These are phyloP conservation scores for Agrilus biguttatus DNA, from an alignment of 2,888 invertebrate species.

Conservation along the genomic window DNA sequence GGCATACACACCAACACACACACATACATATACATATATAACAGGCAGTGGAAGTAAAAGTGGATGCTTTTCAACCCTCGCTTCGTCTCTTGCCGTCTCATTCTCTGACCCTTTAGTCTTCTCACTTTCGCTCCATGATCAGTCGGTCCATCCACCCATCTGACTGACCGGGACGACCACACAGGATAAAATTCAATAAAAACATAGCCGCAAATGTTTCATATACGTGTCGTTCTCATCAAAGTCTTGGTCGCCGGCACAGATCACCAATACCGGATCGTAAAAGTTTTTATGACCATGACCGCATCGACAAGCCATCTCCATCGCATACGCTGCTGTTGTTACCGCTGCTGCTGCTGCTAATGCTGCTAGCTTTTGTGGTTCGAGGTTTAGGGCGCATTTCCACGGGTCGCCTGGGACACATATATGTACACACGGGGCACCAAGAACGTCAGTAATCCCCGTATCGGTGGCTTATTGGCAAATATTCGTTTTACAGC, in stretches of 20 bases:
- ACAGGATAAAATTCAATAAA: constrained; percentile 4
- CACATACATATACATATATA: no score
- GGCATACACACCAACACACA: no score
- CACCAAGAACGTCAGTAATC: constrained; percentile 9
- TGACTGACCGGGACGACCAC: no score
- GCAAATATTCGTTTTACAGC: constrained; percentile 4
- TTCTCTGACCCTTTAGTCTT: no score
- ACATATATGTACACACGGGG: constrained; percentile 5
- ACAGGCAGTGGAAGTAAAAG: no score
- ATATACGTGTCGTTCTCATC: constrained; percentile 11
- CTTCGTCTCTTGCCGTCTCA: no score
- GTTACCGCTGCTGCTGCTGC: not conserved
- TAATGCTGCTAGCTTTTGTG: constrained; percentile 6
- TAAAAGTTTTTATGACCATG: constrained; percentile 18
- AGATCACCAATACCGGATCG: constrained; percentile 20
- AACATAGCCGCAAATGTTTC: constrained; percentile 10
- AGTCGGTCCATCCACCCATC: no score
- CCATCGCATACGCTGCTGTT: constrained; percentile 9
- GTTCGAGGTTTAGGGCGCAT: constrained; percentile 5
- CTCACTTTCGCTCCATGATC: no score
- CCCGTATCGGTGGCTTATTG: constrained; percentile 11
- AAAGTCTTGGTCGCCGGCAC: constrained; percentile 11
- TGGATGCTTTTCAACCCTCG: no score
- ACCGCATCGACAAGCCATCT: constrained; percentile 8
- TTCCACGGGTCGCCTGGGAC: constrained; percentile 4